These are phyloP conservation scores for Pygocentrus nattereri DNA, from an alignment of 2,797 vertebrate species.

Conservation along the genomic window DNA sequence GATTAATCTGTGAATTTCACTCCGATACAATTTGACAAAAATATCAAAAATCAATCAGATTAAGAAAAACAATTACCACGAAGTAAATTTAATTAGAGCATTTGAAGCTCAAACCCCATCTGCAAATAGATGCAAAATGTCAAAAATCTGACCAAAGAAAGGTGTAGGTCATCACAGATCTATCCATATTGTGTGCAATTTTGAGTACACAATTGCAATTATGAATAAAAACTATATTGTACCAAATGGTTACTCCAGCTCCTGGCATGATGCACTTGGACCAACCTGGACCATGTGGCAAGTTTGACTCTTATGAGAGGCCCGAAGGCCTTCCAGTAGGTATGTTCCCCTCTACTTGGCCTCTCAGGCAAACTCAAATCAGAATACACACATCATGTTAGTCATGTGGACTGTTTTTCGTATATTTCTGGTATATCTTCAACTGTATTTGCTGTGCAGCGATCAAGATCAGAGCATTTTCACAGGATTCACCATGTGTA, in stretches of 20 bases:
- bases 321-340: slow-evolving; percentile 83
- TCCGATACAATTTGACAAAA: background rate
- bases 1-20: no score
- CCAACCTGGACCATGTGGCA: slow-evolving; percentile 80
- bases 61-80: background rate
- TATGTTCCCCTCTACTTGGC: slow-evolving; percentile 69
- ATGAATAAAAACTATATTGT: slow-evolving; percentile 67
- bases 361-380: slow-evolving; percentile 7
- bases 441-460: background rate
- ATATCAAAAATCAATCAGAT: no score
- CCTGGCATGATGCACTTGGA: slow-evolving; percentile 84
- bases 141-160: background rate
- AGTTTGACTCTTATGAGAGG: slow-evolving; percentile 84
- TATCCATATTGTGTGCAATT: slow-evolving; percentile 77
- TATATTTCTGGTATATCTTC: background rate
- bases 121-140: no score
- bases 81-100: background rate
- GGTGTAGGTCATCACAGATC: background rate
- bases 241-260: slow-evolving; percentile 76
- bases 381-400: background rate
- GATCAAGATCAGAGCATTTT: background rate
- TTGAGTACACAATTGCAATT: slow-evolving; percentile 63
- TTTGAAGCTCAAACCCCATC: background rate
- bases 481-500: background rate
- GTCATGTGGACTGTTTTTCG: background rate